Base-by-base conservation (phyloP, 1,140 invertebrate genomes). In the Homarus americanus region DNA sequence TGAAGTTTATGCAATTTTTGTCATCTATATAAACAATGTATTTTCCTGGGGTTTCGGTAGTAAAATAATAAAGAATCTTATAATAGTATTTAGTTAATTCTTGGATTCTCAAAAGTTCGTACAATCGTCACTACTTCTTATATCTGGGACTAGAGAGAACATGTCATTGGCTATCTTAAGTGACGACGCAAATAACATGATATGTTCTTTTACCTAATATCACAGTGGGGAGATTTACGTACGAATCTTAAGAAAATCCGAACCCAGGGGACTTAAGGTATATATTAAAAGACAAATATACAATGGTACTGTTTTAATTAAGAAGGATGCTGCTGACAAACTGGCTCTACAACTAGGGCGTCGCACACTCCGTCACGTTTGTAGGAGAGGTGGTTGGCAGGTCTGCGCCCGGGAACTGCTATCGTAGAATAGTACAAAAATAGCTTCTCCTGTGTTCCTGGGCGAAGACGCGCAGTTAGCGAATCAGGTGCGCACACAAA, bases 371-470 rank as follows among this genome's bases (percentile, higher is more conserved):
- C 82, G 80, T 90, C 87, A 83, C 87, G 79, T 83, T 32, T 69
- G 63, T 69, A 69, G 63, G 63, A 69, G 63, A 69, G 63, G 17
- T 69, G 63, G 63, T 28, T 78, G 87, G 79, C 79, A 90, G 72
- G 87, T 90, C 87, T 90, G 28, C 80, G 79, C 87, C 72, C 87
- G 66, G 87, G 87, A 90, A 90, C 87, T 80, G 87, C 87, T 90
- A 90, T 90, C 87, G 69, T 90, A 90, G 87, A 90, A 90, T 90
- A 83, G 87, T 90, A 90, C 87, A 90, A 90, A 90, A 90, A 90
- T 90, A 90, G 87, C 87, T 83, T 90, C 87, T 90, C 87, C 87
- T 90, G 79, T 83, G 80, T 83, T 90, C 87, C 87, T 73, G 87
- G 87, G 87, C 80, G 79, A 44, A 90, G 87, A 90, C 87, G 69